These are phyloP conservation scores for Ascidia mentula DNA, from an alignment of 23 tunicate genomes.

Conservation along the genomic window DNA sequence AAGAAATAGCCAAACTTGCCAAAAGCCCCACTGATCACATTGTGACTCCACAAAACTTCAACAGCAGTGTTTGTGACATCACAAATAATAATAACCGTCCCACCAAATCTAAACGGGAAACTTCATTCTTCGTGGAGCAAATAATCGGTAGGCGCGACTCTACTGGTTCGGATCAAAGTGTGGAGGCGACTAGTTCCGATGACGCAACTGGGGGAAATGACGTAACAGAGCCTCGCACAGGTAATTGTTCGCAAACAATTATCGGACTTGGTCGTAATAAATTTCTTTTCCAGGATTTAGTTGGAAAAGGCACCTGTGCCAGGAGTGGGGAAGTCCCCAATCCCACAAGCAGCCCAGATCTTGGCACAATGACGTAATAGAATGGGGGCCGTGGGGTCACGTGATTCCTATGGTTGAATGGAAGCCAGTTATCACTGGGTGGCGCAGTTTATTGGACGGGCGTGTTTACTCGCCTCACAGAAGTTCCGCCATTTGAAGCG, in stretches of 20 bases:
- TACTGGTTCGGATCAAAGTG: not conserved
- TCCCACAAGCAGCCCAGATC: too few species aligned
- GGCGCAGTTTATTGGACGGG: slow-evolving; percentile 63
- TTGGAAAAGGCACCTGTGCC: slow-evolving; percentile 70
- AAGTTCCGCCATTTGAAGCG: not conserved
- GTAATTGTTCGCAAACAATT: too few species aligned
- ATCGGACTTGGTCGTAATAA: not conserved
- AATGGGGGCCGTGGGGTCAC: not conserved
- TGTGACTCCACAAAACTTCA: not conserved
- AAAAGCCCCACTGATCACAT: not conserved
- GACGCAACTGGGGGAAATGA: slow-evolving; percentile 1
- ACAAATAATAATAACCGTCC: not conserved
- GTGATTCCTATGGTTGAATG: slow-evolving; percentile 79
- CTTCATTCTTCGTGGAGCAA: not conserved
- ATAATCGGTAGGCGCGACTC: not conserved
- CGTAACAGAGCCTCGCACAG: not conserved
- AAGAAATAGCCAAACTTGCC: not conserved
- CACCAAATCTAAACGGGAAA: not conserved
- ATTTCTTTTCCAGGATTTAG: slow-evolving; percentile 7
- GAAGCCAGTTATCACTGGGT: slow-evolving; percentile 92
- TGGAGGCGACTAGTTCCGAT: not conserved
- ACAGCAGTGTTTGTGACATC: not conserved
- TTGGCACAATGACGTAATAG: too few species aligned
- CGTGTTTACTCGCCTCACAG: slow-evolving; percentile 52
- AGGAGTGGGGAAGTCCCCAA: slow-evolving; percentile 47